Evolutionary conservation across 2,113 vertebrate species (phyloP), one percentile per base, ranked within the genome.

Genomic region (Tupaia tana): DNA sequence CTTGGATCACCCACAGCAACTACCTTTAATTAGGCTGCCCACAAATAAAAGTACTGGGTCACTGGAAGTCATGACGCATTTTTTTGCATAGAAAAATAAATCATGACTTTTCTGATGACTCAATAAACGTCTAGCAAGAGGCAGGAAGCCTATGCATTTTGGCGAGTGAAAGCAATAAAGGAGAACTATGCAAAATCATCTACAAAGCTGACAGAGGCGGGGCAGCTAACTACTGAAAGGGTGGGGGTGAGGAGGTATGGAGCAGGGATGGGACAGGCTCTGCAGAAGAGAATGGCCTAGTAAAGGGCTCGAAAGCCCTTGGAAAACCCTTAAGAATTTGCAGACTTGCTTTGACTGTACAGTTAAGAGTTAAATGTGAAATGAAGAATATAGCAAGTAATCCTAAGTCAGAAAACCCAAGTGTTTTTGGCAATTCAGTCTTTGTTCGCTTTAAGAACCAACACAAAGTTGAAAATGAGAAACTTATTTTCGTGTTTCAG

Each of bases 401-500:
- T 6, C 78, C 22, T 1, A 27, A 81, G 16, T 69, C 34, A 82
- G 89, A 86, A 88, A 52, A 71, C 66, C 73, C 75, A 78, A 83
- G 86, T 1, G 3, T 29, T 91, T 54, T 29, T 67, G 70, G 8
- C 20, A 63, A 56, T 74, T 70, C 11, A 2, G 3, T 87, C 73
- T 95, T 71, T 69, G n/a, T 24, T 93, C 84, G 20, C 63, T 93
- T 78, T 59, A 89, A 94, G 66, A 89, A 91, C 27, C 70, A 91
- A 14, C 66, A n/a, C 0, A 61, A 22, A 4, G 2, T 18, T 70
- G 56, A 79, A 88, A 74, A 52, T 12, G 6, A 86, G 63, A 56
- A 54, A 31, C 3, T 61, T 24, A 29, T 15, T 63, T 93, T 69
- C 56, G 14, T 43, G 52, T n/a, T 69, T 91, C 13, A 70, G 52